Evolutionary conservation across 1,140 invertebrate genomes (phyloP), one percentile per base, ranked within the genome.

Genomic region (Cyphomyrmex costatus): DNA sequence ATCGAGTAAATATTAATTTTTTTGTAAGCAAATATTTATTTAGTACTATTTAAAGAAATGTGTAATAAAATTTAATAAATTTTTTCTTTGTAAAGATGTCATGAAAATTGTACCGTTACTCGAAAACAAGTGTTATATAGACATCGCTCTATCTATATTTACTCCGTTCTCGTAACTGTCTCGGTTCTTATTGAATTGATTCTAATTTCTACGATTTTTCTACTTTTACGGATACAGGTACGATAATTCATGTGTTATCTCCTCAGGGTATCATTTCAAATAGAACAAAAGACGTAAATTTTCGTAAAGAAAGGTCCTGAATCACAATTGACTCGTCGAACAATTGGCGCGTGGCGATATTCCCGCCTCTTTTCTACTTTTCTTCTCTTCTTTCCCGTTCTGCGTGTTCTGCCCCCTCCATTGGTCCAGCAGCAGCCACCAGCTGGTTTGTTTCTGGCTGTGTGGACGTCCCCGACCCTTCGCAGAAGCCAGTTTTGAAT

Each of bases 371-470:
- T 49, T 14, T 49, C 65, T 19, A 66, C 51, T 85, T 85, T 68
- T 66, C 70, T 60, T 27, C 33, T 46, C 70, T 56, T 87, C 68
- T 60, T 80, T 76, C 27, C 21, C 61, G 27, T 78, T 51, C 30
- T 79, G 19, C 10, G 5, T 86, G 46, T 14, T 42, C 10, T 61
- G 3, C 7, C 14, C 24, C 27, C 56, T 56, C 33, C 61, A 46
- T 27, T 27, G 78, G 51, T 36, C 33, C 53, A 16, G 24, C 10
- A 5, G 4, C 49, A 19, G n/a, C n/a, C 24, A 80, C 61, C 86
- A 89, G 88, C 88, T 89, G 87, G 66, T 65, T 61, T 58, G 63
- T 89, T 87, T 89, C 87, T 86, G 83, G 66, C 84, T 60, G 46
- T 68, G 27, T 21, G 42, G 30, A 53, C 78, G 33, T 82, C 16